Conservation (phyloP, 2,888 invertebrate species). For the Yponomeuta sedellus region DNA sequence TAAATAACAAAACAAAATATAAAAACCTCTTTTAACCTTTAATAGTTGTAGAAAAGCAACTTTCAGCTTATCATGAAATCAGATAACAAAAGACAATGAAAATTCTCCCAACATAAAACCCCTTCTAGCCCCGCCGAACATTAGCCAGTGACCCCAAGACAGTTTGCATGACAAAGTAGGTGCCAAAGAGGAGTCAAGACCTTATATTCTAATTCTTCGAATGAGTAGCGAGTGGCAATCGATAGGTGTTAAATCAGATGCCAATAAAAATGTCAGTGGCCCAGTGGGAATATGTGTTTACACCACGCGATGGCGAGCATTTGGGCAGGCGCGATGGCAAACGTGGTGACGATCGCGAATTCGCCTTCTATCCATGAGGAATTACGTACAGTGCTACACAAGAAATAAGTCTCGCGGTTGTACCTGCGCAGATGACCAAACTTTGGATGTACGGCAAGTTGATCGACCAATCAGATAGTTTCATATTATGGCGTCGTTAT, state of each 20-base stretch:
- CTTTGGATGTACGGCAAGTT: no score
- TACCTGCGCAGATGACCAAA: no score
- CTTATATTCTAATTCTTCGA: constrained; percentile 47
- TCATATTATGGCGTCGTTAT: no score
- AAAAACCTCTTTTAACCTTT: neutral
- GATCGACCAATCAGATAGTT: no score
- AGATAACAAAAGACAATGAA: neutral
- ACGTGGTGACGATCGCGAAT: neutral
- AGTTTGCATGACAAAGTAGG: constrained; percentile 8
- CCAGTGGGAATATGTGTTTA: constrained; percentile 40
- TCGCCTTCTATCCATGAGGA: no score
- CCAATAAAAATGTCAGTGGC: constrained; percentile 73
- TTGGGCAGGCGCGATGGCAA: neutral
- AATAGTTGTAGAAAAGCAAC: neutral
- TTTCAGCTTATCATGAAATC: neutral
- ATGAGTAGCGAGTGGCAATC: constrained; percentile 60
- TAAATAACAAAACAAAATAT: no score
- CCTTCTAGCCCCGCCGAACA: neutral
- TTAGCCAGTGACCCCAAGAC: neutral
- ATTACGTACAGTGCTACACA: no score
- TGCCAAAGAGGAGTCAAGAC: constrained; percentile 12
- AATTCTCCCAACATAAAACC: neutral
- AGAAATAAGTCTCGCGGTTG: no score
- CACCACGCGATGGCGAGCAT: constrained; percentile 36
- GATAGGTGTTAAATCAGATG: constrained; percentile 68